Percentiles rank a stretch among this genome's conserved stretches.
These are phyloP conservation scores for Thymelicus acteon DNA, from an alignment of 2,888 invertebrate species.

Conservation along the genomic window DNA sequence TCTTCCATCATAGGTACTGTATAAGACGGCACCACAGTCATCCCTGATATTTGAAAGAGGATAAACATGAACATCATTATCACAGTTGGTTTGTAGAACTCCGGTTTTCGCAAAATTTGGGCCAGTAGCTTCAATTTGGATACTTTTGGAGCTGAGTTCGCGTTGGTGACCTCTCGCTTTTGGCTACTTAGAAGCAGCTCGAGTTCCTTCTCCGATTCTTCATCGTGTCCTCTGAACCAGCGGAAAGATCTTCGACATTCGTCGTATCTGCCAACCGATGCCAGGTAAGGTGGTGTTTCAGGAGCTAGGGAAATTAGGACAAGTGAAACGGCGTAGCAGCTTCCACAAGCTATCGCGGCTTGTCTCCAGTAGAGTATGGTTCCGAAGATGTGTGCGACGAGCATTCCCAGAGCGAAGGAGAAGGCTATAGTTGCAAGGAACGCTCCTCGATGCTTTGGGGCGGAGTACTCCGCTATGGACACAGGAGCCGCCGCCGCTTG, in stretches of 20 bases:
- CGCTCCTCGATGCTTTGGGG: constrained; percentile 86
- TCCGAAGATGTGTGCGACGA: constrained; percentile 87
- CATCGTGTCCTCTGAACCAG: constrained; percentile 83
- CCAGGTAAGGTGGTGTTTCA: constrained; percentile 88
- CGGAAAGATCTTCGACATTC: constrained; percentile 85
- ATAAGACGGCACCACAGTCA: constrained; percentile 89
- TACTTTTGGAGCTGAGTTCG: constrained; percentile 57
- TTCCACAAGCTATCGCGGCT: constrained; percentile 81
- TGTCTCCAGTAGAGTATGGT: constrained; percentile 85
- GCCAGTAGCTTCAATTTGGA: constrained; percentile 62
- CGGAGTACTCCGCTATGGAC: constrained; percentile 78
- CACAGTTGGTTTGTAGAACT: constrained; percentile 85
- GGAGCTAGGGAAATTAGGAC: constrained; percentile 82
- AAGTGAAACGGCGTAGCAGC: constrained; percentile 77
- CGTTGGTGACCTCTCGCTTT: constrained; percentile 56
- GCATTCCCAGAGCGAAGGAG: constrained; percentile 86
- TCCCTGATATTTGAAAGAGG: constrained; percentile 88
- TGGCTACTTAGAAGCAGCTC: constrained; percentile 71
- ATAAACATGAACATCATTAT: constrained; percentile 88
- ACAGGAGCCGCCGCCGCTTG: constrained; percentile 77
- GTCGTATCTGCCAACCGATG: constrained; percentile 78
- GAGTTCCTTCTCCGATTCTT: constrained; percentile 76
- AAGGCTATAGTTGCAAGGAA: constrained; percentile 87
- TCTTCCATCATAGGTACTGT: constrained; percentile 87
- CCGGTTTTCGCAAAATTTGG: constrained; percentile 65